Base-by-base conservation (phyloP, 2,888 invertebrate species). In the Epiblema foenella region DNA sequence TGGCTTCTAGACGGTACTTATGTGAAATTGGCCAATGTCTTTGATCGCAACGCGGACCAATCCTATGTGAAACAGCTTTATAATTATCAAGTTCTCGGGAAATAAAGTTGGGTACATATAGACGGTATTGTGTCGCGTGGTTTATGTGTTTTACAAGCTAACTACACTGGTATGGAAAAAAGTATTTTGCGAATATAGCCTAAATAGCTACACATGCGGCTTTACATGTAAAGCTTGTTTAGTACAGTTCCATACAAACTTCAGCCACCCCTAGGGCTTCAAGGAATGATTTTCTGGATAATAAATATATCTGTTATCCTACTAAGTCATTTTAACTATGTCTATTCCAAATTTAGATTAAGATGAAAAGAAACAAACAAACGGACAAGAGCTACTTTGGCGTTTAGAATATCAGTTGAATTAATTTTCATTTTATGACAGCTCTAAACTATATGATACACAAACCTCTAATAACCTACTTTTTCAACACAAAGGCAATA, bases 1-100 rank as follows among this genome's bases (percentile, higher is more conserved):
- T 90, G 91, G 88, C 88, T 83, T 85, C 85, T 84, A 83, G 82
- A 85, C 60, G 49, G 90, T 89, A 88, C 91, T 91, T 92, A 90
- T 89, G 87, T 90, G 88, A 92, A 92, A 93, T 93, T 93, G 92
- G 92, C 91, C 87, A 82, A 84, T 83, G 76, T 81, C 91, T 93
- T 93, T 93, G 92, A 92, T 89, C 88, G 17, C 39, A 29, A 60
- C 52, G 20, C 33, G 69, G 59, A 81, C 87, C 89, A 89, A 91
- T 91, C 91, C 90, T 89, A 81, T 87, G 85, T 87, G 85, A 86
- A 89, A 85, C 84, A 86, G 82, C 86, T 89, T 90, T 90, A 88
- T 89, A 89, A 89, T 89, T 85, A 79, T 80, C 76, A 85, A 85
- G 88, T 88, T 87, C 83, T 81, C 81, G 80, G 79, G 78, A 79